These are phyloP conservation scores for Gallinago solitaria DNA, from an alignment of 2,797 vertebrate species.

Conservation along the genomic window DNA sequence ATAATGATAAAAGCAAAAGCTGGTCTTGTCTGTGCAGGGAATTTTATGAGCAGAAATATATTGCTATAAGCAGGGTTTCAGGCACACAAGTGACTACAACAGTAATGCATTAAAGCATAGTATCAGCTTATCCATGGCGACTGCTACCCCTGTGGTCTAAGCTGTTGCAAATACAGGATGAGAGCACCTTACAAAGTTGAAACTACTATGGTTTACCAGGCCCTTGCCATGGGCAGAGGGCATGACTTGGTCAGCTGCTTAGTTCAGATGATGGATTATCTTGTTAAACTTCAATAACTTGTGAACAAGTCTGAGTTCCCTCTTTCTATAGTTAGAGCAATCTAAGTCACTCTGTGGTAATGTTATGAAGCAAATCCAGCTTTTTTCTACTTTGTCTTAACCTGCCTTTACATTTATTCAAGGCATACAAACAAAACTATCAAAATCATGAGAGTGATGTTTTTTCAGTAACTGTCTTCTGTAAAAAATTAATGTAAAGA, in stretches of 20 bases:
- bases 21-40: neutral
- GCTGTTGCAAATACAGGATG: neutral
- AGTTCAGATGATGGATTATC: neutral
- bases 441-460: neutral
- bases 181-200: rapidly evolving
- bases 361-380: neutral
- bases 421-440: neutral
- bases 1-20: conserved; percentile 60
- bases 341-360: neutral
- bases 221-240: neutral
- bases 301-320: neutral
- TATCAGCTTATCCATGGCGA: neutral
- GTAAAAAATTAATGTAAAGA: neutral
- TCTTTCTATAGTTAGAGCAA: neutral
- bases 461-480: neutral
- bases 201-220: neutral
- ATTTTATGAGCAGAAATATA: conserved; percentile 27
- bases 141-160: neutral
- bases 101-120: neutral
- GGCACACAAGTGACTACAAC: neutral
- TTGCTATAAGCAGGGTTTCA: neutral
- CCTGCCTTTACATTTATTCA: neutral
- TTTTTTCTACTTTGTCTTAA: neutral
- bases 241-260: neutral
- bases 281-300: conserved; percentile 2